Percentiles rank a stretch among this genome's conserved stretches.
Evolutionary conservation across 2,888 invertebrate genomes (phyloP).

Genomic region (Pocota personata): DNA sequence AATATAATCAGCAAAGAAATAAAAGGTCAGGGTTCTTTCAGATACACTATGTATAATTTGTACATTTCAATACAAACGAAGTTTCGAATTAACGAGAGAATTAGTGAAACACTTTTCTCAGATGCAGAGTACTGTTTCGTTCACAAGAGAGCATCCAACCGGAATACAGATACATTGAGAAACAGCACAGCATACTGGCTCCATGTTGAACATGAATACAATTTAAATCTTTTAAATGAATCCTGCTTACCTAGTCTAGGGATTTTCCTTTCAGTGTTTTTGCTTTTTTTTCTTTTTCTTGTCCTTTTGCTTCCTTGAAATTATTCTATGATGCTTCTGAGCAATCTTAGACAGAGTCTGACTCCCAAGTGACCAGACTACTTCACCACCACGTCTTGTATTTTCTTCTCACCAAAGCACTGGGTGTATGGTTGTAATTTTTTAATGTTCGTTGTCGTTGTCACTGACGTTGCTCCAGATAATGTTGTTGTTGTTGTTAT

Average conservation of each 20-base stretch:
- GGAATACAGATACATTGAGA: constrained; percentile 31
- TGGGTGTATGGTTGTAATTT: constrained; percentile 59
- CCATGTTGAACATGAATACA: constrained; percentile 45
- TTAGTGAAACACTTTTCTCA: constrained; percentile 32
- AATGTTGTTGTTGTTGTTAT: constrained; percentile 18
- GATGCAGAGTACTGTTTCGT: constrained; percentile 33
- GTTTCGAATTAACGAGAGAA: constrained; percentile 38
- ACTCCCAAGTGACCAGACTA: constrained; percentile 72
- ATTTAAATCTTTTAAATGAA: constrained; percentile 63
- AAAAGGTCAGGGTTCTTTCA: background rate
- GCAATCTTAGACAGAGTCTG: constrained; percentile 60
- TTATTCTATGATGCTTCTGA: constrained; percentile 55
- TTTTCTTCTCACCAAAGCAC: constrained; percentile 5
- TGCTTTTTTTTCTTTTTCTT: background rate
- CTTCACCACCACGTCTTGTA: constrained; percentile 45
- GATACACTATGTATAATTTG: background rate
- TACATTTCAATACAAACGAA: constrained; percentile 12
- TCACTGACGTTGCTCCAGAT: constrained; percentile 43
- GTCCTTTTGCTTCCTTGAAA: constrained; percentile 12
- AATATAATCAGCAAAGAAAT: background rate
- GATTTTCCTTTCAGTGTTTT: constrained; percentile 37
- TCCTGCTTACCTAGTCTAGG: constrained; percentile 63
- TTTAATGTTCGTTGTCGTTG: constrained; percentile 64
- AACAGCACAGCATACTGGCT: background rate
- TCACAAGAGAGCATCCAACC: constrained; percentile 46